Evolutionary conservation across 2,113 vertebrate genomes (phyloP), one percentile per base, ranked within the genome.

Genomic region (Hemiprocne comata): DNA sequence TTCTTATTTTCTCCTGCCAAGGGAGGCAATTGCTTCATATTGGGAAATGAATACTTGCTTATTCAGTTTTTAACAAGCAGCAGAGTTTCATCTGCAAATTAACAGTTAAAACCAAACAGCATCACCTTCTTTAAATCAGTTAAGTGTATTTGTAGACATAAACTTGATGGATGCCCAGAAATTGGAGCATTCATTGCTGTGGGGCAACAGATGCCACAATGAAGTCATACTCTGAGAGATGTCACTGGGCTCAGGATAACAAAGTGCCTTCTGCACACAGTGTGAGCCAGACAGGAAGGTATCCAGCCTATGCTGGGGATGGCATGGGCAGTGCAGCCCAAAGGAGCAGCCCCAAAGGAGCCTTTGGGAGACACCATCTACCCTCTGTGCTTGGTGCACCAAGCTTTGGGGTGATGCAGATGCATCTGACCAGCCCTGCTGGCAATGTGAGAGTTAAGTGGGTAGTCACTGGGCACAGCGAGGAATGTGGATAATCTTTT

Each of bases 141-240:
- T 78, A 81, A 69, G 71, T 0, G 0, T 58, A 87, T 67, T 62
- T 71, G 67, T 42, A 94, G 75, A 64, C 34, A 42, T 38, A 90
- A 94, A 85, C 17, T 36, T 73, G 81, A 93, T 36, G 55, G 65
- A 89, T 87, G 48, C 13, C 55, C 74, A 73, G 76, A 94, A 94
- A 90, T 1, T 24, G 57, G 79, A 95, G 82, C 85, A 91, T 76
- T 89, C 64, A 76, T 79, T 85, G 85, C 87, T 93, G 33, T 60
- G 91, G 73, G 94, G 79, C 75, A 95, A 94, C 94, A 96, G 92
- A 95, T 90, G 89, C 61, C 85, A 76, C 72, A 61, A 2, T 86
- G 85, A 94, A 94, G 75, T 96, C 82, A 94, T 66, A 69, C 24
- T 76, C 93, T 34, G 75, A 91, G 85, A 88, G 73, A 64, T 25